Percentiles rank a stretch among this genome's conserved stretches.
phyloP scores from a whole-genome alignment of 2,113 vertebrate species.

The Leptocoma aspasia region DNA sequence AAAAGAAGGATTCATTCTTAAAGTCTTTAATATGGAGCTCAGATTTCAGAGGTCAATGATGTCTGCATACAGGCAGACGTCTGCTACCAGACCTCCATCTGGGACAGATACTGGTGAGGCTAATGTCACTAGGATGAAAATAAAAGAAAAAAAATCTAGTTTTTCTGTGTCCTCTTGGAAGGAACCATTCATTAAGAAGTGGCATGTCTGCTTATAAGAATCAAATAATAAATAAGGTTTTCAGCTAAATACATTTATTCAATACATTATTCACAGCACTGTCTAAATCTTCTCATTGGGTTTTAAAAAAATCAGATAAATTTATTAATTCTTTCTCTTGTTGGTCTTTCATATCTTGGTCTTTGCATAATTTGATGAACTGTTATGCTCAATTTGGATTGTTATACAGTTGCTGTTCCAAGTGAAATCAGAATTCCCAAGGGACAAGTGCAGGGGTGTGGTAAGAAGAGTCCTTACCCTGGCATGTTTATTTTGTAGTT shows the following conservation, averaged over 20 bases:
- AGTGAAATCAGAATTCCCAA: not conserved
- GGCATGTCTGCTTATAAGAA: not conserved
- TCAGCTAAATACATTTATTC: not conserved
- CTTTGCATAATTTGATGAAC: not conserved
- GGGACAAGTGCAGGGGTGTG: not conserved
- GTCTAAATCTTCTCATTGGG: not conserved
- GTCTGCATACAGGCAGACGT: conserved; percentile 19
- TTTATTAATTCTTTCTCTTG: not conserved
- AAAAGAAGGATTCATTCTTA: not conserved
- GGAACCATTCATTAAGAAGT: not conserved
- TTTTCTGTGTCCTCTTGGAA: not conserved
- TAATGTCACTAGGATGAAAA: not conserved
- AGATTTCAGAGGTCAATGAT: conserved; percentile 17
- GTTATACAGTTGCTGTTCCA: not conserved
- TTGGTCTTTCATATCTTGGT: not conserved
- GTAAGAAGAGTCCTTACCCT: not conserved
- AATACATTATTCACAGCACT: not conserved
- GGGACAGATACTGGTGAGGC: not conserved
- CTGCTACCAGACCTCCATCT: conserved; percentile 50
- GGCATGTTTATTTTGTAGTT: not conserved
- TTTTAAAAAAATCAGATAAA: not conserved
- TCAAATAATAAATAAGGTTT: not conserved
- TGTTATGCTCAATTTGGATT: not conserved
- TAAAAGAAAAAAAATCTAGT: not conserved
- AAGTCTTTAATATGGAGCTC: not conserved